These are phyloP conservation scores for Condylura cristata DNA, from an alignment of 2,113 vertebrate genomes.

Conservation along the genomic window DNA sequence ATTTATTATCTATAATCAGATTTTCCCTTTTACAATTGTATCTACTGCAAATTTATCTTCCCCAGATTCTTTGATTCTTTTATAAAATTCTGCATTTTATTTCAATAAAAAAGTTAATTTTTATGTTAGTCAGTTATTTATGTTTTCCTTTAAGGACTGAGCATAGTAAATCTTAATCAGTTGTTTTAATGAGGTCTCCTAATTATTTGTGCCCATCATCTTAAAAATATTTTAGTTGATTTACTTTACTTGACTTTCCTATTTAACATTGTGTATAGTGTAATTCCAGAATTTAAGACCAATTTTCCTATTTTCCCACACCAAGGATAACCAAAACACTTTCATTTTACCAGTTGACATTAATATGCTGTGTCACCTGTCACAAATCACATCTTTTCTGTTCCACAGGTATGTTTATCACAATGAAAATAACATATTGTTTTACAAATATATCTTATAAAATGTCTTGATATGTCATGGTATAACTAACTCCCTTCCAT, in stretches of 20 bases:
- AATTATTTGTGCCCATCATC: background rate
- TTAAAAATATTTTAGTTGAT: background rate
- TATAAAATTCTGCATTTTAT: background rate
- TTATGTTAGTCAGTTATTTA: background rate
- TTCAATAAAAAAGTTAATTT: background rate
- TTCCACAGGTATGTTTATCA: background rate
- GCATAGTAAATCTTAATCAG: background rate
- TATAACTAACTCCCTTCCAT: background rate
- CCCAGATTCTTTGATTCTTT: background rate
- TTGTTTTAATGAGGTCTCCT: background rate
- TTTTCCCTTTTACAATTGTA: background rate
- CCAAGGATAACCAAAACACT: background rate
- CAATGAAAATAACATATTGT: background rate
- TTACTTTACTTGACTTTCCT: background rate
- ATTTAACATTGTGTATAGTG: background rate
- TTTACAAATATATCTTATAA: background rate
- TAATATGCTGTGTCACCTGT: background rate
- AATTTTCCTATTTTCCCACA: background rate
- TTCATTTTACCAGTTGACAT: background rate
- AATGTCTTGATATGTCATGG: background rate
- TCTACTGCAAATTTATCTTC: background rate
- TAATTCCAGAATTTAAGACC: background rate
- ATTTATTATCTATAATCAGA: background rate
- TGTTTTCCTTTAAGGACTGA: background rate
- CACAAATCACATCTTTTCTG: background rate